Evolutionary conservation across 1,140 invertebrate species (phyloP), one percentile per base, ranked within the genome.

Genomic region (Radopholus similis): DNA sequence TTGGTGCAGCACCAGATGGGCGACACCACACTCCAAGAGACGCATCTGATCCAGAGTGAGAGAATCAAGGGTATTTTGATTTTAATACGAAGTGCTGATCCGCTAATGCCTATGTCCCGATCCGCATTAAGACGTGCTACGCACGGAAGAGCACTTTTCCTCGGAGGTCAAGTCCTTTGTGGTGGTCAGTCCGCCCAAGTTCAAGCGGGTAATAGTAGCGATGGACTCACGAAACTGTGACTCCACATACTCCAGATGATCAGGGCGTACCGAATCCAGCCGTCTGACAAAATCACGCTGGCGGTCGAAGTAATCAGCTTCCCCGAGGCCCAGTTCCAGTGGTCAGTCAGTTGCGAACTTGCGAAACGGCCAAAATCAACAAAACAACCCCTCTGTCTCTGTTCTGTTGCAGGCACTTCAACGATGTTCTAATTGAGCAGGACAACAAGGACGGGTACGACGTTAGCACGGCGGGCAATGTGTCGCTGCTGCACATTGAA

Each of bases 71-170:
- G n/a, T n/a, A n/a, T n/a, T n/a, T n/a, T n/a, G n/a, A n/a, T n/a
- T n/a, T n/a, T n/a, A n/a, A n/a, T n/a, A n/a, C n/a, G n/a, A n/a
- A n/a, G n/a, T n/a, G n/a, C n/a, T n/a, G n/a, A n/a, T n/a, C n/a
- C n/a, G n/a, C n/a, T n/a, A n/a, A n/a, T n/a, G n/a, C n/a, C n/a
- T n/a, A n/a, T n/a, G n/a, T n/a, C n/a, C n/a, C n/a, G n/a, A n/a
- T n/a, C n/a, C n/a, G n/a, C n/a, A n/a, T n/a, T n/a, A n/a, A n/a
- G n/a, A n/a, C n/a, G n/a, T n/a, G n/a, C n/a, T n/a, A n/a, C n/a
- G n/a, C n/a, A n/a, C n/a, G n/a, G n/a, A n/a, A n/a, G 78, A 80
- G 40, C 78, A 80, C 69, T 80, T 77, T 70, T 66, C 72, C 32
- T 77, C 76, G 9, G 78, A 81, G 64, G 77, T 80, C 60, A 75